Evolutionary conservation across 2,888 invertebrate species (phyloP).

Genomic region (Steromphala cineraria): DNA sequence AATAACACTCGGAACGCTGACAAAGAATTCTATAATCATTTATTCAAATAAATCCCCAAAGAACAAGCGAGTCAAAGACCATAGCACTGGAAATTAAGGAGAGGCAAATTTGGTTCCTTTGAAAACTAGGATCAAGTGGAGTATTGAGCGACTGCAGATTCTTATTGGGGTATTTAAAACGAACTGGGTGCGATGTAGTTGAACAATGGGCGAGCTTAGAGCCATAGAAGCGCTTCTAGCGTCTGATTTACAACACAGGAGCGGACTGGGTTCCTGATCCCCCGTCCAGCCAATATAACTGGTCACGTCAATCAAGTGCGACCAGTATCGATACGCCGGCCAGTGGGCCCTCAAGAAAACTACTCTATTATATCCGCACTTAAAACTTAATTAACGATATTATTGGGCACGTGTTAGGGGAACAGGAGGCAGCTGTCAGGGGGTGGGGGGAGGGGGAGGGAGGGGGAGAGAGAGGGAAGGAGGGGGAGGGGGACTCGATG

Average conservation of each 20-base stretch:
- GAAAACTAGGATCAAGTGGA: neutral
- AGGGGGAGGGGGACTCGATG: neutral
- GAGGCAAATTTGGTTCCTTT: slow-evolving; percentile 12
- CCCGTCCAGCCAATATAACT: neutral
- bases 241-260: slow-evolving; percentile 9
- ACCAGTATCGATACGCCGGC: slow-evolving; percentile 1
- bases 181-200: slow-evolving; percentile 2
- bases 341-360: neutral
- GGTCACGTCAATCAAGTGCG: neutral
- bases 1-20: neutral
- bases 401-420: slow-evolving; percentile 10
- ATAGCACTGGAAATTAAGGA: slow-evolving; percentile 14
- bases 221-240: neutral
- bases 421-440: neutral
- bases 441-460: neutral
- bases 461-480: neutral
- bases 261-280: neutral
- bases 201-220: slow-evolving; percentile 8
- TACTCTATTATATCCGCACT: slow-evolving; percentile 19
- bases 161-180: slow-evolving; percentile 17
- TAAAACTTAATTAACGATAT: slow-evolving; percentile 16
- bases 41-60: slow-evolving; percentile 11
- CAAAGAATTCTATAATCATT: slow-evolving; percentile 5
- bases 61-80: slow-evolving; percentile 12
- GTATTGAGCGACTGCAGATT: slow-evolving; percentile 12